A percentile compares a stretch with the other conserved stretches of the same genome.
Conservation (phyloP, 2,113 vertebrate genomes). For the Brienomyrus longianalis region DNA sequence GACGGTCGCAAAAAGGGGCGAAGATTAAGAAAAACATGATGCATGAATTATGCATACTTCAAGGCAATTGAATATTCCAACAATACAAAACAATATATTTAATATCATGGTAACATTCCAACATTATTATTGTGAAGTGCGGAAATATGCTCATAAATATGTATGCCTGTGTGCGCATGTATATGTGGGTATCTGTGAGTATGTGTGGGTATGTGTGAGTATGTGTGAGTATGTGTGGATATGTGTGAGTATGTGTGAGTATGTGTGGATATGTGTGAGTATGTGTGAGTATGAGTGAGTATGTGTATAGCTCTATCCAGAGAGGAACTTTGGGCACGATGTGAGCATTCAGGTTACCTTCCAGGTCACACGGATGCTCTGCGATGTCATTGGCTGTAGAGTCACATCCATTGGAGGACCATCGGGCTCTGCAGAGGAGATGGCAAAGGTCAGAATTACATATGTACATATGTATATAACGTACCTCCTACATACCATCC, state of each 20-base stretch:
- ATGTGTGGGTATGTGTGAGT: not conserved
- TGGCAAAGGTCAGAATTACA: not conserved
- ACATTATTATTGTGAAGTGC: not conserved
- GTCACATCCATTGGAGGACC: slow-evolving; percentile 94
- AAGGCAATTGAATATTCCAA: not conserved
- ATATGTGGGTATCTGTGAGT: not conserved
- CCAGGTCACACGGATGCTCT: slow-evolving; percentile 97
- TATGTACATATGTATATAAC: no score
- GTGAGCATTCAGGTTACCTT: slow-evolving; percentile 64
- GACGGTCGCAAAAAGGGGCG: not conserved
- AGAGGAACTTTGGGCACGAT: not conserved
- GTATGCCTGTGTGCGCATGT: not conserved
- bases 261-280: not conserved
- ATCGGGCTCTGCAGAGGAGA: slow-evolving; percentile 71
- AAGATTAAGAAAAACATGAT: not conserved
- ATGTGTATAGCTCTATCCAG: not conserved
- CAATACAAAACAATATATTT: not conserved
- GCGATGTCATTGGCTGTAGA: slow-evolving; percentile 86
- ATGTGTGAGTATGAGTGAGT: not conserved
- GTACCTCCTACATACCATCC: not conserved
- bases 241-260: not conserved
- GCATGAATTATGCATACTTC: not conserved
- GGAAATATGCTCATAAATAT: not conserved
- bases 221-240: not conserved
- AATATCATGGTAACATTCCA: not conserved